phyloP scores from a whole-genome alignment of 2,113 vertebrate species.

The Petromus typicus region DNA sequence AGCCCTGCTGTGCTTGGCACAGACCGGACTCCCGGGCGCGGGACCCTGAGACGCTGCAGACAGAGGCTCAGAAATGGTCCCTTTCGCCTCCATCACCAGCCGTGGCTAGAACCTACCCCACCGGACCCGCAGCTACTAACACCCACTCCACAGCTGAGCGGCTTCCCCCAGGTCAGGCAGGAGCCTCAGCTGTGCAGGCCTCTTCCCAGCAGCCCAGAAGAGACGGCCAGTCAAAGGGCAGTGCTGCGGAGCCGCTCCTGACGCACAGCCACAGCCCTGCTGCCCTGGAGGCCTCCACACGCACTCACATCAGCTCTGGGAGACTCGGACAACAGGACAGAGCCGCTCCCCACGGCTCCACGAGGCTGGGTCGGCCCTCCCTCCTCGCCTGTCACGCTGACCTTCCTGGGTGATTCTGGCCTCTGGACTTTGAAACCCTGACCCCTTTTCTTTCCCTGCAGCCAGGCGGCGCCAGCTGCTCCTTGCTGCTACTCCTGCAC shows the following conservation, averaged over 20 bases:
- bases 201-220: background rate
- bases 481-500: background rate
- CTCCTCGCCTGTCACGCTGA: background rate
- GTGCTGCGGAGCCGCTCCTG: background rate
- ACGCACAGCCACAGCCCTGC: background rate
- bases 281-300: background rate
- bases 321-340: too few relatives aligned
- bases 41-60: background rate
- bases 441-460: background rate
- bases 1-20: background rate
- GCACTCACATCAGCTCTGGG: background rate
- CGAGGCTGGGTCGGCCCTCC: background rate
- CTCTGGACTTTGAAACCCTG: background rate
- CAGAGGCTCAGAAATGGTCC: background rate
- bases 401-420: background rate
- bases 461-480: too few relatives aligned
- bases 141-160: background rate
- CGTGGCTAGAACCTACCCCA: background rate
- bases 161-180: background rate
- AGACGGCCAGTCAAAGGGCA: background rate
- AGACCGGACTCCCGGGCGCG: accelerated
- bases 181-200: background rate
- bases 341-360: background rate
- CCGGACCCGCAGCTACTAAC: background rate
- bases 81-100: background rate